Evolutionary conservation across 2,113 vertebrate species (phyloP).

Genomic region (Catagonus wagneri): DNA sequence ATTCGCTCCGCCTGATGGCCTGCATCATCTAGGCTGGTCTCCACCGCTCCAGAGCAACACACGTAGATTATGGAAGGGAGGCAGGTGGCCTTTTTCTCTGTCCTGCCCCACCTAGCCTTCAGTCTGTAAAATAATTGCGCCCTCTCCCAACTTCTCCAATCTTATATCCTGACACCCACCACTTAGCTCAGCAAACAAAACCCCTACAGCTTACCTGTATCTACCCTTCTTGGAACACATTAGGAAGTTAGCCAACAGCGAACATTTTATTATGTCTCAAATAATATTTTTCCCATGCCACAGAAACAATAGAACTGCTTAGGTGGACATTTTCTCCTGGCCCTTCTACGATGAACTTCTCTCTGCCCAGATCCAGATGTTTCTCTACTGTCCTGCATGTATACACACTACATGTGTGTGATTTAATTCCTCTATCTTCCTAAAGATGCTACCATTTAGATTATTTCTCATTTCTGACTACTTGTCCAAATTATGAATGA

Average conservation of each 20-base stretch:
- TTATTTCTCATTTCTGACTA: neutral
- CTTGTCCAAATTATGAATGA: slow-evolving; percentile 27
- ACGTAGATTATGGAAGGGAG: neutral
- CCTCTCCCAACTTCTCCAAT: neutral
- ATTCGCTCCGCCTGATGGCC: neutral
- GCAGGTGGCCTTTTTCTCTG: neutral
- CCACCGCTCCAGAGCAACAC: neutral
- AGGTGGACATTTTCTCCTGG: neutral
- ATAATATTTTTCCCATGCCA: neutral
- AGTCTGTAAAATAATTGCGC: neutral
- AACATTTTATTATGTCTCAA: neutral
- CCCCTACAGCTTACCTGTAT: neutral
- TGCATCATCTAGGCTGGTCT: accelerated
- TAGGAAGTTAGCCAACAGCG: neutral
- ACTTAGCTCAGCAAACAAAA: neutral
- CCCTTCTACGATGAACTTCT: neutral
- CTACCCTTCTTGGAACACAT: neutral
- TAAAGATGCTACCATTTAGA: neutral
- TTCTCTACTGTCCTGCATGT: neutral
- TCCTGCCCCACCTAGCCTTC: neutral
- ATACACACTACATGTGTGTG: neutral
- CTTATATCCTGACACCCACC: neutral
- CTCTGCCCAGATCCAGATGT: neutral
- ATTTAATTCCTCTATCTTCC: neutral
- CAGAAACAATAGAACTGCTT: neutral